Base-by-base conservation (phyloP, 2,888 invertebrate species). In the Neoitamus cyanurus region DNA sequence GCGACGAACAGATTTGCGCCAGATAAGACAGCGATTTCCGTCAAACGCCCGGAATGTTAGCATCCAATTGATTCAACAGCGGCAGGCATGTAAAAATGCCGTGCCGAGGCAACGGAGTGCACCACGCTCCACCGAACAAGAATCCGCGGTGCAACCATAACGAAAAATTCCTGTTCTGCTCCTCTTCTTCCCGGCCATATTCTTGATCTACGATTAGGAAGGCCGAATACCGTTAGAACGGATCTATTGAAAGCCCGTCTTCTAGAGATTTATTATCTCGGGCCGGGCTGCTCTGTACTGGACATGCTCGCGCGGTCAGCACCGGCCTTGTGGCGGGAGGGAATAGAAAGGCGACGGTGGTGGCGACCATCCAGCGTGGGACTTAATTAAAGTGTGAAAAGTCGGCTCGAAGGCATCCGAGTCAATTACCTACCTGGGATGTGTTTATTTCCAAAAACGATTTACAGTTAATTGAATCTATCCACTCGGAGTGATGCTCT, bases 351-450 rank as follows among this genome's bases (percentile, higher is more conserved):
- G 13, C 42, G 42, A n/a, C 42, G 42, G n/a, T 4, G n/a, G 42
- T n/a, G 13, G 25, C 42, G 30, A 13, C 34, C 42, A 28, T 15
- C 34, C 69, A 34, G 82, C 48, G 69, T 82, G 82, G 68, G 69
- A 82, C 82, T 82, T 82, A 82, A 82, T 82, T 82, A 82, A 82
- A 82, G 82, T 82, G 82, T 82, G 68, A 82, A 69, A 37, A 82
- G 36, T 69, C 42, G 70, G 28, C n/a, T 78, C 82, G 28, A 42
- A 42, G 30, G 77, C 13, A 46, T 78, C 77, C 69, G 37, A 82
- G 69, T 69, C 69, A 36, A 82, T 82, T 82, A 82, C 82, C 37
- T 82, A 82, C 82, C 82, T 82, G 78, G 48, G 69, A 36, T 68
- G 69, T 82, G 68, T 69, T 82, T 69, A 82, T 37, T 82, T 82